Percentiles rank a stretch among this genome's conserved stretches.
Conservation (phyloP, 2,113 vertebrate genomes). For the Gadus macrocephalus region DNA sequence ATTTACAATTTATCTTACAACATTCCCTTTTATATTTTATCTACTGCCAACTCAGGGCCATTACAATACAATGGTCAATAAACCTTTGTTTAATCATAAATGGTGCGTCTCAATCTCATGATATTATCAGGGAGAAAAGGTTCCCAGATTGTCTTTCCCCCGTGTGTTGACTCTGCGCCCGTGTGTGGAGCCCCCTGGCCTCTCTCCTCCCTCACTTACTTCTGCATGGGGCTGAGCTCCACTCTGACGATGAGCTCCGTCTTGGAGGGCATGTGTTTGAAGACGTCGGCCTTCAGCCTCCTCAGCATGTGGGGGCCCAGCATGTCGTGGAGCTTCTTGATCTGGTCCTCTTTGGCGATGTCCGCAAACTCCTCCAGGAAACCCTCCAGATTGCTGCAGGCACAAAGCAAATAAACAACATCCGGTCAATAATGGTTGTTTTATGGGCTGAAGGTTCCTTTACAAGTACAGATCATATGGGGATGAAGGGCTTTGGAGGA, state of each 20-base stretch:
- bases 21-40: too few relatives aligned
- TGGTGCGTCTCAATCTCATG: too few relatives aligned
- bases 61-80: too few relatives aligned
- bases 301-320: constrained; percentile 95
- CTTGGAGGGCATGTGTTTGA: constrained; percentile 98
- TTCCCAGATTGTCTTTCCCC: too few relatives aligned
- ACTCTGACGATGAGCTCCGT: constrained; percentile 94
- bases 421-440: neutral
- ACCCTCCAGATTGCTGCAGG: constrained; percentile 89
- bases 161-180: too few relatives aligned
- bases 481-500: neutral
- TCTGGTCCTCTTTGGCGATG: constrained; percentile 98
- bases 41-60: too few relatives aligned
- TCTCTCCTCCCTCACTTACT: constrained; percentile 71
- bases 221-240: constrained; percentile 96
- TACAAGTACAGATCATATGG: neutral
- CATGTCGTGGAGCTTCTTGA: constrained; percentile 98
- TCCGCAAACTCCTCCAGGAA: constrained; percentile 98
- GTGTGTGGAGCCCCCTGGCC: neutral
- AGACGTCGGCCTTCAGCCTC: constrained; percentile 95
- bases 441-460: neutral
- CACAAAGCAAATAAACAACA: neutral
- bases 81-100: too few relatives aligned
- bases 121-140: too few relatives aligned
- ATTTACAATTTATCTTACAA: too few relatives aligned